phyloP scores from a whole-genome alignment of 2,113 vertebrate species.

The Myrmophylax atrothorax region DNA sequence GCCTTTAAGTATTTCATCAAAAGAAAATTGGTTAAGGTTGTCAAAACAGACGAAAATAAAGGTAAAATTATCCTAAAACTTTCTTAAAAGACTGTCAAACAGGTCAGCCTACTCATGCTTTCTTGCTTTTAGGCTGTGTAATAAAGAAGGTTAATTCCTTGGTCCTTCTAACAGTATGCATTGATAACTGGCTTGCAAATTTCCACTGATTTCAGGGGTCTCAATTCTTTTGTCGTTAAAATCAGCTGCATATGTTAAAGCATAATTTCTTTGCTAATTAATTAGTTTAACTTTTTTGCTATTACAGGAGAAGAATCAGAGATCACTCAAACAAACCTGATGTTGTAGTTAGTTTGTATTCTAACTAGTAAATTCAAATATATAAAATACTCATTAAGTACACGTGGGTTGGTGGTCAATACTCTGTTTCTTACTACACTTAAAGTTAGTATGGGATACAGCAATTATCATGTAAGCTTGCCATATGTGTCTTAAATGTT shows the following conservation, averaged over 20 bases:
- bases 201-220: neutral
- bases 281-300: neutral
- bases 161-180: neutral
- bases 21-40: slow-evolving; percentile 76
- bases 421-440: neutral
- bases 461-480: neutral
- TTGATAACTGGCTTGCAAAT: neutral
- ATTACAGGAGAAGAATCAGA: neutral
- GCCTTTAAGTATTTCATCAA: slow-evolving; percentile 81
- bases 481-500: neutral
- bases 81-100: neutral
- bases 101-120: neutral
- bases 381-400: neutral
- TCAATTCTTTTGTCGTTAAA: neutral
- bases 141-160: neutral
- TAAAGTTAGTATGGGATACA: neutral
- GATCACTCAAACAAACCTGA: neutral
- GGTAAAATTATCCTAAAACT: slow-evolving; percentile 54
- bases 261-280: neutral
- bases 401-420: neutral
- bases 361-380: neutral
- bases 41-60: slow-evolving; percentile 81
- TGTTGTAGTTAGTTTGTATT: neutral
- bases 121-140: neutral
- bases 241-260: neutral